Percentiles rank a stretch among this genome's conserved stretches.
These are phyloP conservation scores for Heptranchias perlo DNA, from an alignment of 2,113 vertebrate genomes.

Conservation along the genomic window DNA sequence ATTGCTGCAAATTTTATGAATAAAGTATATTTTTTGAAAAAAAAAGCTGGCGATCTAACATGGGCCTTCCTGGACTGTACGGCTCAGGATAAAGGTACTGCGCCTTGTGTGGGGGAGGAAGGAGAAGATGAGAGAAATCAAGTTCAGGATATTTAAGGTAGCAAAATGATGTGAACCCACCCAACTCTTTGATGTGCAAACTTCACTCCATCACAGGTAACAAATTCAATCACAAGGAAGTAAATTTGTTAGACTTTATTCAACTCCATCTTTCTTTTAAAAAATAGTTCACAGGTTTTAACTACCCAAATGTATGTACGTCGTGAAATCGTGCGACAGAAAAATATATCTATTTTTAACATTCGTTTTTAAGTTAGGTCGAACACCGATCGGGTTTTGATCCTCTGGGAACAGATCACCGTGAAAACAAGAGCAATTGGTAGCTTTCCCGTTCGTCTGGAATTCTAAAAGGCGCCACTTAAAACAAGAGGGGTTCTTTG, in stretches of 20 bases:
- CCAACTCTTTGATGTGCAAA: no score
- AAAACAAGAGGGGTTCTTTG: background rate
- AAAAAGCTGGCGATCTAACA: no score
- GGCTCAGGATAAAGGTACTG: background rate
- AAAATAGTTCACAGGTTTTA: slow-evolving; percentile 16
- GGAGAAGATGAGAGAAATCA: background rate
- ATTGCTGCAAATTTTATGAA: no score
- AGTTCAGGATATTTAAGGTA: background rate
- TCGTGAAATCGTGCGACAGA: background rate
- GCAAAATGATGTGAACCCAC: background rate
- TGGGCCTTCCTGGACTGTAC: background rate
- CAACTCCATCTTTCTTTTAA: slow-evolving; percentile 6
- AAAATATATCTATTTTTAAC: slow-evolving; percentile 9
- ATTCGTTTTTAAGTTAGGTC: background rate
- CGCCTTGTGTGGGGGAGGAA: background rate
- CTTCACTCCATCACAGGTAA: background rate
- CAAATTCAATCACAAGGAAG: background rate
- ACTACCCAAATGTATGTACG: background rate
- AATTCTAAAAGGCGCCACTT: background rate
- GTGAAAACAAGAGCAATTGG: background rate
- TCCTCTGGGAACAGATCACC: background rate
- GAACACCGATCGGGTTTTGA: background rate
- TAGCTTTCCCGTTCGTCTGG: background rate
- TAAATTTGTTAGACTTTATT: background rate
- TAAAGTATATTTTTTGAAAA: no score